Percentiles rank a stretch among this genome's conserved stretches.
Conservation (phyloP, 2,113 vertebrate species). For the Hiodon alosoides region DNA sequence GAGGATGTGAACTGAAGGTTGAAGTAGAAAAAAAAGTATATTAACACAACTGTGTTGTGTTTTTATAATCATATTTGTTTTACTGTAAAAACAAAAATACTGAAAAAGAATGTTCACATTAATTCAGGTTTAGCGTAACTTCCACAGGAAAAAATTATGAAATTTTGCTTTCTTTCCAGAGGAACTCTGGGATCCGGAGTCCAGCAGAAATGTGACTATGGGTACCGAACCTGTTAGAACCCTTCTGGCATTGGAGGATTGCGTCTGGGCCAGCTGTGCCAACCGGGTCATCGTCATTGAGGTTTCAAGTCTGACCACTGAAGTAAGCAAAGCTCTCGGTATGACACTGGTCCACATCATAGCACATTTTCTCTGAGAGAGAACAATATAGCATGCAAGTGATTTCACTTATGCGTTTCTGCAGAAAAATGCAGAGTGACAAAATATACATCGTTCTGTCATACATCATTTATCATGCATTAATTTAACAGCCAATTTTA, state of each 20-base stretch:
- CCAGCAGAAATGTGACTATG: constrained; percentile 46
- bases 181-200: constrained; percentile 59
- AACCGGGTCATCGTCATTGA: constrained; percentile 59
- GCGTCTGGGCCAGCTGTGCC: constrained; percentile 65
- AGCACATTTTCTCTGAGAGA: too few species aligned
- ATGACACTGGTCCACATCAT: too few species aligned
- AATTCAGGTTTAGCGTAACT: too few species aligned
- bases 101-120: neutral
- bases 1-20: too few species aligned
- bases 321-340: constrained; percentile 43
- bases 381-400: neutral
- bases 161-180: constrained; percentile 35
- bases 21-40: too few species aligned
- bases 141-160: too few species aligned
- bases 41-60: neutral
- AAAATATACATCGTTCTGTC: too few species aligned
- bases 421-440: too few species aligned
- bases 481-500: too few species aligned
- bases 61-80: neutral
- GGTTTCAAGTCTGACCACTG: constrained; percentile 47
- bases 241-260: constrained; percentile 60
- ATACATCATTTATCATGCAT: too few species aligned
- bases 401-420: too few species aligned
- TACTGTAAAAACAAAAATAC: constrained; percentile 2
- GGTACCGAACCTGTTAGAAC: constrained; percentile 54